These are phyloP conservation scores for Vidua chalybeata DNA, from an alignment of 2,113 vertebrate species.

Conservation along the genomic window DNA sequence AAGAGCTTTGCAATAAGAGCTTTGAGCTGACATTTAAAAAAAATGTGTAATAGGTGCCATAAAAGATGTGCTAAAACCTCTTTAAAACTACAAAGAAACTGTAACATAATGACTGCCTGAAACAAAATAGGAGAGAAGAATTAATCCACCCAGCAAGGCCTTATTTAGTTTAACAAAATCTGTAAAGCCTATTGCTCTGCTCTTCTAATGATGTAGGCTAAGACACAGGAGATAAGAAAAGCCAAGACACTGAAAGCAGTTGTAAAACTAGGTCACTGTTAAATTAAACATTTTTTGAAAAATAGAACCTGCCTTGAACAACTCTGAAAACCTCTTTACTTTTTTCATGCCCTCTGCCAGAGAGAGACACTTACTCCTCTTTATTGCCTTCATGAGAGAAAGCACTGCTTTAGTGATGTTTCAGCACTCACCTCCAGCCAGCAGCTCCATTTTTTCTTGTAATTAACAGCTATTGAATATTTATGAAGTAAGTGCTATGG, in stretches of 20 bases:
- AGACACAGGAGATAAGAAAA: slow-evolving; percentile 49
- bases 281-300: slow-evolving; percentile 63
- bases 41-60: neutral
- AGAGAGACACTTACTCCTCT: neutral
- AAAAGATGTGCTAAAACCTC: neutral
- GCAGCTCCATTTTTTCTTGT: neutral
- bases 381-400: neutral
- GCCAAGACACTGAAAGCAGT: slow-evolving; percentile 22
- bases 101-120: neutral
- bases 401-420: neutral
- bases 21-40: neutral
- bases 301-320: slow-evolving; percentile 25
- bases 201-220: slow-evolving; percentile 46
- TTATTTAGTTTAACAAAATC: slow-evolving; percentile 28
- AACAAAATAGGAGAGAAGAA: slow-evolving; percentile 17
- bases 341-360: neutral
- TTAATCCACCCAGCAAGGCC: neutral
- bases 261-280: slow-evolving; percentile 57
- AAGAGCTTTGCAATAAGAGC: neutral
- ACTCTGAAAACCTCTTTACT: slow-evolving; percentile 13
- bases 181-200: slow-evolving; percentile 24
- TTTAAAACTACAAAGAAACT: slow-evolving; percentile 14
- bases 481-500: neutral
- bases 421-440: neutral
- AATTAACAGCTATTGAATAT: slow-evolving; percentile 47